Base-by-base conservation (phyloP, 2,113 vertebrate genomes). In the Lonchura striata region DNA sequence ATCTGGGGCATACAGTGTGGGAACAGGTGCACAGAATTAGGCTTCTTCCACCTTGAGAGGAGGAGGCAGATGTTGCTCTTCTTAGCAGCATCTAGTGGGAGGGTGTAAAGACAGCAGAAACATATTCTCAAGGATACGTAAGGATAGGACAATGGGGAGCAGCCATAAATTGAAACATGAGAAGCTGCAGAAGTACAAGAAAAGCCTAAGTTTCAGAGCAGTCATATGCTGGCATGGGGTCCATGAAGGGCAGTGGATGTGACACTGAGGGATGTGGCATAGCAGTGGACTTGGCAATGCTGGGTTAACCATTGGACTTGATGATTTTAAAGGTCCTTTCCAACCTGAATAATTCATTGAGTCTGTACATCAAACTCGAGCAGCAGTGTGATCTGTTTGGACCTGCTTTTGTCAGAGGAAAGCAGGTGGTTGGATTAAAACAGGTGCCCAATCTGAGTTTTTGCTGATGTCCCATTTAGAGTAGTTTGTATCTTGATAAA, bases 271-370 rank as follows among this genome's bases (percentile, higher is more conserved):
- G 35, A 19, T 33, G 13, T 75, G 27, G 19, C 19, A 4, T 30
- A 37, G 31, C 75, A 35, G 10, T 69, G 37, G 33, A 59, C n/a
- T 65, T 59, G 20, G 23, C 24, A 41, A 4, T 52, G 17, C 16
- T 56, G 28, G 23, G 5, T 81, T 68, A 56, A 56, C 2, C 0
- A 2, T 30, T 57, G 56, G 17, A 35, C 17, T 64, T 0, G 0
- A 20, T 31, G 2, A 35, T 82, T 54, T 75, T 50, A 23, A 39
- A 57, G 23, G 17, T 69, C 22, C 11, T 44, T 69, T 56, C 20
- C 41, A 69, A 4, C 54, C 20, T 76, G 11, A 56, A 11, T 57
- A 11, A 7, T 53, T 72, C 8, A 11, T 2, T 22, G 35, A 61
- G 33, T 68, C 28, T 31, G 1, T 65, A 6, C 24, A 4, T 15